A percentile compares a stretch with the other conserved stretches of the same genome.
Evolutionary conservation across 2,113 vertebrate species (phyloP).

Genomic region (Symphodus melops): DNA sequence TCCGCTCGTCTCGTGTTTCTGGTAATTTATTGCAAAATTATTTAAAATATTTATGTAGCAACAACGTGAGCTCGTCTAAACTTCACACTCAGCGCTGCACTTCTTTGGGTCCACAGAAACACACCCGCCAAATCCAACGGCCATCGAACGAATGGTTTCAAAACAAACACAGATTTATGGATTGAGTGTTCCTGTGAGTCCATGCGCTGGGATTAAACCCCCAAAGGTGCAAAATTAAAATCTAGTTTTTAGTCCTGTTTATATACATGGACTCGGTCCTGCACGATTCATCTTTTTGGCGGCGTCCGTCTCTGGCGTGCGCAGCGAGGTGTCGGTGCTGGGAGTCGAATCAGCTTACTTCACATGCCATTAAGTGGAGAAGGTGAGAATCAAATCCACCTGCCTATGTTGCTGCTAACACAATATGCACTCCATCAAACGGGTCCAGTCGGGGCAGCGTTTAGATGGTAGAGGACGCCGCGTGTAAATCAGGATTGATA

Average conservation of each 20-base stretch:
- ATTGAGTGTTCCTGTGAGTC: too few relatives aligned
- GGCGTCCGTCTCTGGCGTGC: constrained; percentile 55
- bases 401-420: constrained; percentile 63
- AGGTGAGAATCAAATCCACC: constrained; percentile 70
- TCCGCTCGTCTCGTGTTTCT: too few relatives aligned
- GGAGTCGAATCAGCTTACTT: constrained; percentile 73
- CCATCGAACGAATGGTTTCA: too few relatives aligned
- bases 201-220: too few relatives aligned
- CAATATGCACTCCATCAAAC: constrained; percentile 71
- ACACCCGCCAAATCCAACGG: too few relatives aligned
- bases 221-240: too few relatives aligned
- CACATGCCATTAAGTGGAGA: constrained; percentile 75
- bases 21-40: too few relatives aligned
- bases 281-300: constrained; percentile 67
- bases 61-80: too few relatives aligned
- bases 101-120: too few relatives aligned
- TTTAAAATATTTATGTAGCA: too few relatives aligned
- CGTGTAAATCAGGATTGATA: constrained; percentile 75
- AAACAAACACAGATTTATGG: too few relatives aligned
- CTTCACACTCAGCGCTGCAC: too few relatives aligned
- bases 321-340: constrained; percentile 56
- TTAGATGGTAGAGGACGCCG: constrained; percentile 63
- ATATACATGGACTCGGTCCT: constrained; percentile 9
- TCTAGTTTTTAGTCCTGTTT: not conserved
- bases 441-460: constrained; percentile 51